Evolutionary conservation across 2,797 vertebrate genomes (phyloP), one percentile per base, ranked within the genome.

Genomic region (Gymnoscopelus microlampas): DNA sequence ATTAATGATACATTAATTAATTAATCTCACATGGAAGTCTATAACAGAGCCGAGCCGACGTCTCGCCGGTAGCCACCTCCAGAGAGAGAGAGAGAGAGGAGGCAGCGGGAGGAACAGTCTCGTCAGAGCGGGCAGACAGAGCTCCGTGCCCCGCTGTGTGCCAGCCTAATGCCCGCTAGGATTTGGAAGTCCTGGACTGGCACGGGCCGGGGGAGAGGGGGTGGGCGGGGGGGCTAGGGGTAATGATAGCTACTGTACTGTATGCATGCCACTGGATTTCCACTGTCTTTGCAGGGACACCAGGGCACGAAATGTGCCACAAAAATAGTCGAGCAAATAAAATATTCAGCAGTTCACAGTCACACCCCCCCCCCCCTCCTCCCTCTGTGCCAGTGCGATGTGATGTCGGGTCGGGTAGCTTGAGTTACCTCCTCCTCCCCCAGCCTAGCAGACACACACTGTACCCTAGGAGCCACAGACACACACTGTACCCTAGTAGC

Each of bases 151-250:
- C 91, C 87, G 89, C 85, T 76, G 85, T 71, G 90, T 90, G 91
- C 91, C 92, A 90, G 91, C 79, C 81, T 84, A 79, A 77, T 91
- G 89, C 92, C 91, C 91, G 85, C 78, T 66, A 84, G 87, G 86
- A 83, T 78, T 79, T 66, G 56, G 88, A 85, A 89, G 88, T 84
- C 85, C 86, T 89, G 79, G 85, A 71, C 79, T 87, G 92, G 89
- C 90, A 91, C 88, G 90, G 89, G 88, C 87, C 88, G 85, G 85
- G 74, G 56, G 48, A 15, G 19, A 13, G 5, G 64, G 54, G 35
- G 55, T n/a, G 23, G 67, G 4, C 60, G 49, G 26, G 55, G 60
- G 6, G 14, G 57, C 35, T 51, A 26, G 15, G 5, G 2, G 32
- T 32, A 6, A 35, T 35, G 32, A 35, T 35, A 35, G 32, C 58